phyloP scores from a whole-genome alignment of 2,888 invertebrate genomes.

The Xestoiulus laeticollis region DNA sequence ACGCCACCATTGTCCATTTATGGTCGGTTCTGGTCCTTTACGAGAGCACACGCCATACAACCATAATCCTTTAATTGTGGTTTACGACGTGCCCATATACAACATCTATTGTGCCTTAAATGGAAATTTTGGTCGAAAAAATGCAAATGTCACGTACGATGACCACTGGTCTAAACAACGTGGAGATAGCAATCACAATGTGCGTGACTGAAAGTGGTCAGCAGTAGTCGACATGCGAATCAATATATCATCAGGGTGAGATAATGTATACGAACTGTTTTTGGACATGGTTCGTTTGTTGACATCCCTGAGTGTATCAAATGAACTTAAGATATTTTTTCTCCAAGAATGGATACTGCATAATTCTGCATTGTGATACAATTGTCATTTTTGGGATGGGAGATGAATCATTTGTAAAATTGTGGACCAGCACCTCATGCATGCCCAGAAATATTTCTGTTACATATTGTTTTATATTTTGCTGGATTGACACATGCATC shows the following conservation, averaged over 20 bases:
- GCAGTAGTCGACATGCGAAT: neutral
- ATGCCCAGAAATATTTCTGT: too few species aligned
- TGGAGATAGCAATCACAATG: neutral
- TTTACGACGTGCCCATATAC: conserved; percentile 15
- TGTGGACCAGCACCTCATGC: too few species aligned
- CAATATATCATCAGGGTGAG: neutral
- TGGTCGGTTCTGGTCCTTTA: neutral
- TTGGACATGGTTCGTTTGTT: neutral
- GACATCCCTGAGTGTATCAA: neutral
- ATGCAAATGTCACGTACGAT: neutral
- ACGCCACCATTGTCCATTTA: conserved; percentile 33
- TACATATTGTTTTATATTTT: too few species aligned
- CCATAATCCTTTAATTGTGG: conserved; percentile 29
- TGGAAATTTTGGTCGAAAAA: conserved; percentile 2
- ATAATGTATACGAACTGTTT: neutral
- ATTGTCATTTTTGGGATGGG: too few species aligned
- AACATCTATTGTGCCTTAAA: neutral
- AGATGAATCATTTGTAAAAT: too few species aligned
- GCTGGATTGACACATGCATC: too few species aligned
- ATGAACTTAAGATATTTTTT: too few species aligned
- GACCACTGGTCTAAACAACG: neutral
- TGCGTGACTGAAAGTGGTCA: neutral
- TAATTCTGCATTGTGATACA: too few species aligned
- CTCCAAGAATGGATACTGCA: too few species aligned
- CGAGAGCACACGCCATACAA: neutral